Conservation (phyloP, 2,797 vertebrate genomes). For the Tinamus major region DNA sequence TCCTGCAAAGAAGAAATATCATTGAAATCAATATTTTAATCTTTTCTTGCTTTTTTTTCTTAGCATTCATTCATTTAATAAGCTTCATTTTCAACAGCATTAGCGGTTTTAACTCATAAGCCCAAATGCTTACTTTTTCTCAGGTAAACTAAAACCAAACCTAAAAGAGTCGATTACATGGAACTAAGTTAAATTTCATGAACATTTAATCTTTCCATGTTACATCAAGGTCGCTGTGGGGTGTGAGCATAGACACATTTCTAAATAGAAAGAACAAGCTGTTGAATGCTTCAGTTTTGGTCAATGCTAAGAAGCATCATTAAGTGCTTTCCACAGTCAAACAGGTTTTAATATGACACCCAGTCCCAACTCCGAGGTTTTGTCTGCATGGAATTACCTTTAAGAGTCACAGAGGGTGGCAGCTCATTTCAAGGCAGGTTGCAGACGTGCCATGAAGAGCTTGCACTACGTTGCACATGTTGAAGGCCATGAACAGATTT, state of each 20-base stretch:
- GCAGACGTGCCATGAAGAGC: not conserved
- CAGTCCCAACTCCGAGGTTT: not conserved
- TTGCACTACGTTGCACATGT: rapidly evolving
- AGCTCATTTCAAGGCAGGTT: not conserved
- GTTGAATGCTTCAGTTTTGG: slow-evolving; percentile 51
- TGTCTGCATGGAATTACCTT: not conserved
- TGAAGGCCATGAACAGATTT: not conserved
- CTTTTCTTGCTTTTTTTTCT: not conserved
- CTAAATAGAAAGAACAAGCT: slow-evolving; percentile 68
- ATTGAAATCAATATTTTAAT: slow-evolving; percentile 40
- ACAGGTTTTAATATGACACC: not conserved
- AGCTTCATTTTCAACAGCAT: slow-evolving; percentile 45
- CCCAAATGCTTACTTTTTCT: slow-evolving; percentile 57
- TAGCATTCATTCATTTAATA: slow-evolving; percentile 43
- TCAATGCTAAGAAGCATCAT: slow-evolving; percentile 45
- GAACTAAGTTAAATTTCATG: slow-evolving; percentile 77
- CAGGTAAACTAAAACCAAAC: slow-evolving; percentile 70
- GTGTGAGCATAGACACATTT: slow-evolving; percentile 40
- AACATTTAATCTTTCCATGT: slow-evolving; percentile 75
- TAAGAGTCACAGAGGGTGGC: not conserved
- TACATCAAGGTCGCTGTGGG: slow-evolving; percentile 60
- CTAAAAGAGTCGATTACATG: slow-evolving; percentile 58
- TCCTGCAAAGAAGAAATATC: not conserved
- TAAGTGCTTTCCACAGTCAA: not conserved
- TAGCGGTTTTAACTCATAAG: slow-evolving; percentile 55